Base-by-base conservation (phyloP, 2,113 vertebrate species). In the Colinus virginianus region DNA sequence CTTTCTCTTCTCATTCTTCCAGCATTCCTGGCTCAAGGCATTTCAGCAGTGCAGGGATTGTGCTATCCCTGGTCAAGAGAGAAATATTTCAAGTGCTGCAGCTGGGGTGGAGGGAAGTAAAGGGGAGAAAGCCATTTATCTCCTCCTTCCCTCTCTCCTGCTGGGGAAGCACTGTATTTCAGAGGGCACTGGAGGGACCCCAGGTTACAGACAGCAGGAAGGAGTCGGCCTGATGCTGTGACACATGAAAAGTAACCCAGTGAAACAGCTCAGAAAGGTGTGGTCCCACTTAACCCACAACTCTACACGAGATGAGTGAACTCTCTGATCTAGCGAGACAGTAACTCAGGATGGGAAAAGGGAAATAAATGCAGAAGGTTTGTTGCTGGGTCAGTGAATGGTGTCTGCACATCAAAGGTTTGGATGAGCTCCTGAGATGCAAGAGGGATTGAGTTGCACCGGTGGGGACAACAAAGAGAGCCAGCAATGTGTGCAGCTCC, bases 401-500 rank as follows among this genome's bases (percentile, higher is more conserved):
- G 26, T 11, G 42, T 20, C 62, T 48, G 43, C 49, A 20, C 40
- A 25, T 23, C 9, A 61, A 70, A 75, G 15, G 1, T 26, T 63
- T 16, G 21, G 46, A 46, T 68, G 46, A 36, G 53, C 32, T n/a
- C 64, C 48, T 0, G 0, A 21, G 28, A 32, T 3, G 5, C 0
- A 0, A 1, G 2, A 46, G n/a, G 59, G 17, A 13, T 0, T 11
- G 75, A 22, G 17, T 42, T 34, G 20, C 8, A 30, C 61, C 53
- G 36, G 15, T 25, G 49, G 6, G 63, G 32, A 40, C 28, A 58
- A 63, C 14, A 46, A 49, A 25, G 25, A 28, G 38, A 63, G n/a
- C 17, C 63, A 72, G 20, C 6, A 9, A 19, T 3, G 4, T 7
- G 5, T 14, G 58, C 22, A 40, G 58, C 26, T 45, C 76, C 42